Evolutionary conservation across 2,797 vertebrate genomes (phyloP).

Genomic region (Coreius guichenoti): DNA sequence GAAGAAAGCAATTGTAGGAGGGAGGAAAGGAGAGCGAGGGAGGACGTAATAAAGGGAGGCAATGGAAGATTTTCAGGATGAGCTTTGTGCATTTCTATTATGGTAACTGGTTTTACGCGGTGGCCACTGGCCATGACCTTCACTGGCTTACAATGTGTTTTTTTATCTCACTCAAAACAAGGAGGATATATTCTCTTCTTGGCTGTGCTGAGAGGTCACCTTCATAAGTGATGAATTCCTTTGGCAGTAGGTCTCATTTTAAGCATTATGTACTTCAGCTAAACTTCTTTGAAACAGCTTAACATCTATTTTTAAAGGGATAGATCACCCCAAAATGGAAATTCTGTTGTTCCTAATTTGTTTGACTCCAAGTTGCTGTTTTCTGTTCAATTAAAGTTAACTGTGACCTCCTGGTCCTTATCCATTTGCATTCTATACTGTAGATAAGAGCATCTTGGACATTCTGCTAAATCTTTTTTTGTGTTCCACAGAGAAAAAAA

Average conservation of each 20-base stretch:
- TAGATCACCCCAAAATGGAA: background rate
- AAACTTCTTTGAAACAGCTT: background rate
- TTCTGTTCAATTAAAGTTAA: background rate
- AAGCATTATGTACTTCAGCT: background rate
- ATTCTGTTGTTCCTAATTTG: background rate
- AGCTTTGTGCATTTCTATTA: conserved; percentile 51
- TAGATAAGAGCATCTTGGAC: background rate
- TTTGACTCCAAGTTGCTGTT: background rate
- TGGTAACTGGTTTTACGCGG: conserved; percentile 51
- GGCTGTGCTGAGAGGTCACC: conserved; percentile 6
- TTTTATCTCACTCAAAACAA: conserved; percentile 8
- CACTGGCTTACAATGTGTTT: background rate
- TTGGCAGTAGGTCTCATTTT: background rate
- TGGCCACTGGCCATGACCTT: conserved; percentile 45
- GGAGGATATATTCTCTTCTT: conserved; percentile 9
- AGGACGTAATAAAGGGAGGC: background rate
- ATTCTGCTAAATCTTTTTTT: background rate
- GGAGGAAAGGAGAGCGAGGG: conserved; percentile 16
- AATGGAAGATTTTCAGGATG: conserved; percentile 5
- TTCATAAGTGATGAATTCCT: conserved; percentile 3
- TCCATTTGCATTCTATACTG: background rate
- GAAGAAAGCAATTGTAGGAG: conserved; percentile 48
- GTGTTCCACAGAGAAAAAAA: background rate
- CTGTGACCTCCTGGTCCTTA: background rate
- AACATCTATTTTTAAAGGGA: background rate